Base-by-base conservation (phyloP, 2,113 vertebrate genomes). In the Balaeniceps rex region DNA sequence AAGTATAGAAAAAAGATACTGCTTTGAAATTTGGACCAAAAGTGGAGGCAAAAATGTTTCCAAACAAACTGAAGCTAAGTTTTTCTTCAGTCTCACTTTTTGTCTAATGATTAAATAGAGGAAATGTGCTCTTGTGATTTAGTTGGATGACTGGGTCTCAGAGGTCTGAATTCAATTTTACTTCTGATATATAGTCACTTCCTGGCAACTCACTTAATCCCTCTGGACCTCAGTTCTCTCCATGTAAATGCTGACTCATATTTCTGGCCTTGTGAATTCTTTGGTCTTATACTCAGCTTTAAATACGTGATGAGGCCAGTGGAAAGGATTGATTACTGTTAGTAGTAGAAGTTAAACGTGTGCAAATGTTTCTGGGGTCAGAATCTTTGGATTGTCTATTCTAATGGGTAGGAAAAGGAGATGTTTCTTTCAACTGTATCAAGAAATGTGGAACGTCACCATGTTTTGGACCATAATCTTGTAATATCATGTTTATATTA, bases 81-180 rank as follows among this genome's bases (percentile, higher is more conserved):
- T 80, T 91, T 85, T 80, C 23, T 88, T 83, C 65, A 87, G 2
- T 34, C 33, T 86, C 42, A 21, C 5, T 55, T 90, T 95, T 95
- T 83, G 61, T 63, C 78, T 88, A 74, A 81, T 71, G 60, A 81
- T 80, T 94, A 87, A 89, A 47, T 44, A 87, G 66, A 65, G 46
- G 81, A 95, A 94, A 85, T 38, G 10, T 76, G n/a, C 49, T 91
- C 25, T 40, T 66, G 58, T 49, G 75, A 54, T 89, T 93, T 77
- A 83, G n/a, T 77, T 87, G 70, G 28, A 63, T 78, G 61, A 40
- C 38, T 80, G 63, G 14, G 12, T 66, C 89, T 95, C 71, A n/a
- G 78, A 84, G 47, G 42, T 60, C 84, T 90, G 78, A 87, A 88
- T 86, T 81, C 55, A 94, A 42, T 90, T 86, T 96, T 92, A 46